These are phyloP conservation scores for Lumbricus terrestris DNA, from an alignment of 2,888 invertebrate genomes.

Conservation along the genomic window DNA sequence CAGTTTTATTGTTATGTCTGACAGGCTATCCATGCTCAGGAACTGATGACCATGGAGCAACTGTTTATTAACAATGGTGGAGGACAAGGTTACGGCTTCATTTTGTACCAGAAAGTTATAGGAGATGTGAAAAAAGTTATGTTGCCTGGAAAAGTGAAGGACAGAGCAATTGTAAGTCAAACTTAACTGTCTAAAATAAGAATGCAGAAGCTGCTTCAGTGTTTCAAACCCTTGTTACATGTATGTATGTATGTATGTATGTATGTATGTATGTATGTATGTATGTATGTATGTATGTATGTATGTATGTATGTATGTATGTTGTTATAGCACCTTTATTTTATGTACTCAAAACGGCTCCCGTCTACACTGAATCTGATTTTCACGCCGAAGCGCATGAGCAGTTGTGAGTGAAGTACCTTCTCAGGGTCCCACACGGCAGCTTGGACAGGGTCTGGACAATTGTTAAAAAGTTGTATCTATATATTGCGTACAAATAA, in stretches of 20 bases:
- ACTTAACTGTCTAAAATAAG: not conserved
- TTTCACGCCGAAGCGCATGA: too few relatives aligned
- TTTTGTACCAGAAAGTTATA: constrained; percentile 62
- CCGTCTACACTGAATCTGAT: too few relatives aligned
- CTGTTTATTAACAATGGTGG: constrained; percentile 53
- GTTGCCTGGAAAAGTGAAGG: constrained; percentile 55
- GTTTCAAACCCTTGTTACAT: not conserved
- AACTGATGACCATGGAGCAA: constrained; percentile 53
- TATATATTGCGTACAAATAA: too few relatives aligned
- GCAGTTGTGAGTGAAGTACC: too few relatives aligned
- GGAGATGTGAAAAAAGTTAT: constrained; percentile 37
- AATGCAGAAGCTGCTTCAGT: not conserved
- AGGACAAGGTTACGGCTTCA: constrained; percentile 66
- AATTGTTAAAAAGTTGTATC: too few relatives aligned
- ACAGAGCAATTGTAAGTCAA: constrained; percentile 60
- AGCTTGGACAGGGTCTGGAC: too few relatives aligned
- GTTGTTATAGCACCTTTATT: too few relatives aligned
- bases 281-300: not conserved
- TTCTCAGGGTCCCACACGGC: too few relatives aligned
- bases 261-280: not conserved
- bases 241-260: constrained; percentile 7
- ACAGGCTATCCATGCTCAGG: not conserved
- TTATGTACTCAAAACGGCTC: too few relatives aligned
- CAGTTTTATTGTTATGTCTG: not conserved
- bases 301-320: not conserved